Base-by-base conservation (phyloP, 2,888 invertebrate genomes). In the Hydropsyche betteni region DNA sequence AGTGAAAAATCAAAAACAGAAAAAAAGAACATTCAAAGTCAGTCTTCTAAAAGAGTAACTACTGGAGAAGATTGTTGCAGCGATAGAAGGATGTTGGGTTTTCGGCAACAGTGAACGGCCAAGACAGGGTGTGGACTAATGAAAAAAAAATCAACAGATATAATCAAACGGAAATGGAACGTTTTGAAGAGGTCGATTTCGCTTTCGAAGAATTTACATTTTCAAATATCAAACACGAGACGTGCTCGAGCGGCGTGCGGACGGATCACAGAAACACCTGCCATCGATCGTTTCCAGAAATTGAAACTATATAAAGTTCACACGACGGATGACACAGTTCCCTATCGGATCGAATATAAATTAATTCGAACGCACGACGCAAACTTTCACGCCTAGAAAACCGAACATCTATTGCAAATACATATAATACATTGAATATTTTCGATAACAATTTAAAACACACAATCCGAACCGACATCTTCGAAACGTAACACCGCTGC, bases 401-500 rank as follows among this genome's bases (percentile, higher is more conserved):
- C 2, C 2, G 24, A 24, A 24, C 2, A 24, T 24, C 24, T n/a
- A n/a, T n/a, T n/a, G n/a, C n/a, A n/a, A n/a, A n/a, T n/a, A n/a
- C n/a, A n/a, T n/a, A n/a, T n/a, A n/a, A n/a, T n/a, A n/a, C n/a
- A n/a, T n/a, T n/a, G n/a, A n/a, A 44, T 7, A 44, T 44, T 44
- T 44, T 44, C 44, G 5, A 44, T 44, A 44, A 44, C 7, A 44
- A 6, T n/a, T n/a, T n/a, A n/a, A n/a, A n/a, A n/a, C n/a, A n/a
- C 44, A 1, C 83, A 86, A 87, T 84, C n/a, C 86, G 86, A 86
- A 86, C 24, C 87, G 86, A 84, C 85, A 84, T 86, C 86, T 86
- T 83, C 85, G 84, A 85, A 83, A 83, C 86, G 86, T 86, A 85
- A 84, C 85, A 86, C 86, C 85, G 85, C 85, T 86, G 87, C 86